phyloP scores from a whole-genome alignment of 2,888 invertebrate genomes.

The Agriopis marginaria region DNA sequence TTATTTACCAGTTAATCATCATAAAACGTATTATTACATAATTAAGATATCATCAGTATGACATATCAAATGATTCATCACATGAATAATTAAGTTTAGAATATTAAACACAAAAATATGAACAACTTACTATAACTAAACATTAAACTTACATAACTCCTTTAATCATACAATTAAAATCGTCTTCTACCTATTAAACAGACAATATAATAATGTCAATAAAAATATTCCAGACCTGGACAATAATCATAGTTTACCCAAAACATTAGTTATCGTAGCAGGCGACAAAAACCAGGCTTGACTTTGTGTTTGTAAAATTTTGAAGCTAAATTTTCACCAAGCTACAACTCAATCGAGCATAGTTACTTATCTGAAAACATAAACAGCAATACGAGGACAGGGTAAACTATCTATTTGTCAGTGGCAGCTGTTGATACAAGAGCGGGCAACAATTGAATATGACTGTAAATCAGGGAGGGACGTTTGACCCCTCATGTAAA shows the following conservation, averaged over 20 bases:
- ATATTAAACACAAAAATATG: no score
- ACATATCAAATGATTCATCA: constrained; percentile 1
- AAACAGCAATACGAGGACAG: constrained; percentile 49
- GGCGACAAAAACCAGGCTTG: background rate
- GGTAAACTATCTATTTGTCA: constrained; percentile 68
- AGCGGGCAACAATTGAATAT: constrained; percentile 81
- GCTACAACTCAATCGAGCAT: constrained; percentile 31
- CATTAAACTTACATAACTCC: no score
- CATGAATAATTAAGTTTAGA: no score
- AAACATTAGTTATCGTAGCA: background rate
- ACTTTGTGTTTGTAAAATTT: background rate
- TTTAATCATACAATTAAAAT: no score
- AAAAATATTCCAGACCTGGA: no score
- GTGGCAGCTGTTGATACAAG: constrained; percentile 81
- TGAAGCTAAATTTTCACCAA: background rate
- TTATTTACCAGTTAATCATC: background rate
- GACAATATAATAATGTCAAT: no score
- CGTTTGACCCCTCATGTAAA: constrained; percentile 79
- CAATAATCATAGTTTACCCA: background rate
- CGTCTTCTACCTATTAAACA: no score
- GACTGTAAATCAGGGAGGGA: constrained; percentile 79
- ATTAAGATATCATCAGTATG: background rate
- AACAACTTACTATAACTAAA: no score
- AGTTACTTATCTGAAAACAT: constrained; percentile 42
- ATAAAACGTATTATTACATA: background rate